Percentiles rank a stretch among this genome's conserved stretches.
phyloP scores from a whole-genome alignment of 2,113 vertebrate species.

The Raja brachyura region DNA sequence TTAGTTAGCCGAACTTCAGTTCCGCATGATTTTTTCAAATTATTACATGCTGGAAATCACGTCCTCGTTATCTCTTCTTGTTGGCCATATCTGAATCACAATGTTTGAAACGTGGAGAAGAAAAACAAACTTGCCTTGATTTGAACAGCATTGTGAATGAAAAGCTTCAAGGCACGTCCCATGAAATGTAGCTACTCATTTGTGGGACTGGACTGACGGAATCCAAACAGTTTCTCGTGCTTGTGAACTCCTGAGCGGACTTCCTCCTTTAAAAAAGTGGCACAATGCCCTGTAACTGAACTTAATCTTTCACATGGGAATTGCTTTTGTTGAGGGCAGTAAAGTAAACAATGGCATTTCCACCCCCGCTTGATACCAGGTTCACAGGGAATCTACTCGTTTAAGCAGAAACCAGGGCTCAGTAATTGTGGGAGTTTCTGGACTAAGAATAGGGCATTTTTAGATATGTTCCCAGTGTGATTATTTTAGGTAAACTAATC shows the following conservation, averaged over 20 bases:
- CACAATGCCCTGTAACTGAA: conserved; percentile 65
- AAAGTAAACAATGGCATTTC: conserved; percentile 97
- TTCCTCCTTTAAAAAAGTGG: conserved; percentile 60
- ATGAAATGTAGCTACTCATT: conserved; percentile 14
- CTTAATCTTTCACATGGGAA: conserved; percentile 96
- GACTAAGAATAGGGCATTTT: neutral
- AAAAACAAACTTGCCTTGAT: conserved; percentile 25
- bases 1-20: neutral
- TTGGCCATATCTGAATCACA: neutral
- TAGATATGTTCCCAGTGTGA: neutral
- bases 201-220: conserved; percentile 52
- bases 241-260: conserved; percentile 77
- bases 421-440: conserved; percentile 24
- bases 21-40: neutral
- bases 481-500: neutral
- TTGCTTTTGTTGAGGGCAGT: conserved; percentile 82
- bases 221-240: conserved; percentile 57
- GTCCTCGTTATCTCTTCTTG: neutral
- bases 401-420: neutral
- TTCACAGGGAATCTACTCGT: conserved; percentile 64
- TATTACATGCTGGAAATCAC: conserved; percentile 28
- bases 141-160: conserved; percentile 28
- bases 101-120: neutral
- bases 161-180: conserved; percentile 8
- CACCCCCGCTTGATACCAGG: conserved; percentile 74